Percentiles rank a stretch among this genome's conserved stretches.
phyloP scores from a whole-genome alignment of 2,797 vertebrate species.

The Galaxias olidus region DNA sequence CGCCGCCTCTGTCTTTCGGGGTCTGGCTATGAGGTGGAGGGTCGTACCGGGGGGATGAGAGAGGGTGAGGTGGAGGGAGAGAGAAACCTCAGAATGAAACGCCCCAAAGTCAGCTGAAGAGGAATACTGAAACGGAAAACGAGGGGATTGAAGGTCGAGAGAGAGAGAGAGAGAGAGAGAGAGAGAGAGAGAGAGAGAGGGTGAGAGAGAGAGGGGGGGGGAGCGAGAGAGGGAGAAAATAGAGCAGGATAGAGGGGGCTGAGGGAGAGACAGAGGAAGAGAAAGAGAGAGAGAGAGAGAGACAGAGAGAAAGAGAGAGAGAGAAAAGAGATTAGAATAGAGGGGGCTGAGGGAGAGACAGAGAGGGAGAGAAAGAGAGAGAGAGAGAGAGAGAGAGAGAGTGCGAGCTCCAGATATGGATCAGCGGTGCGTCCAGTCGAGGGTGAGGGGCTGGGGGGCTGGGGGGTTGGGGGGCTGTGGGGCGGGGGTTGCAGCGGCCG shows the following conservation, averaged over 20 bases:
- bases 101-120: too few relatives aligned
- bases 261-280: background rate
- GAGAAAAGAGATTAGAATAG: too few relatives aligned
- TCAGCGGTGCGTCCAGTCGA: constrained; percentile 71
- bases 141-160: constrained; percentile 57
- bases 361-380: constrained; percentile 3
- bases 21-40: constrained; percentile 32
- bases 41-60: too few relatives aligned
- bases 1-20: constrained; percentile 22
- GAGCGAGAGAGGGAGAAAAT: constrained; percentile 36
- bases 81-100: too few relatives aligned
- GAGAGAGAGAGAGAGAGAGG: constrained; percentile 50
- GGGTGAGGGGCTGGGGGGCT: constrained; percentile 56
- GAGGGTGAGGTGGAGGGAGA: too few relatives aligned
- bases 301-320: background rate
- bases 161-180: constrained; percentile 24
- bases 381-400: background rate
- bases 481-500: constrained; percentile 25
- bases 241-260: background rate
- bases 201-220: constrained; percentile 53
- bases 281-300: background rate
- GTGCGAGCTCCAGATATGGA: constrained; percentile 70
- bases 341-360: background rate
- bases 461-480: constrained; percentile 27
- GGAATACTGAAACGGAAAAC: too few relatives aligned